phyloP scores from a whole-genome alignment of 2,888 invertebrate genomes.

The Petrolisthes cinctipes region DNA sequence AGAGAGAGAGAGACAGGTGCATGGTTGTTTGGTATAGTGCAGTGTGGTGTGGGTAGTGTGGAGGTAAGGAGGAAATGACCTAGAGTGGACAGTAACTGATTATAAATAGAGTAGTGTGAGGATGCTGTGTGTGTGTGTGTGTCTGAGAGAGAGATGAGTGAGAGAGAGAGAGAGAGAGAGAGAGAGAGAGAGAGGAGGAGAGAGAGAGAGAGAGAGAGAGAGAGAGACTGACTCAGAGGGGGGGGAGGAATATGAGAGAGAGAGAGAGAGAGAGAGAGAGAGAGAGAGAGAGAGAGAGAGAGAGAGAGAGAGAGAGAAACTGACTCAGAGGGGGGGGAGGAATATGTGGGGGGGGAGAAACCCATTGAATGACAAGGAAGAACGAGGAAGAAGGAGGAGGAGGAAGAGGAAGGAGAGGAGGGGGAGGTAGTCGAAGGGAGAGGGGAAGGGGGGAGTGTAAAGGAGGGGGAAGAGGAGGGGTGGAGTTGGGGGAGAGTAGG shows the following conservation, averaged over 20 bases:
- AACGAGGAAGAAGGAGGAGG: too few species aligned
- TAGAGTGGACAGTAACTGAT: background rate
- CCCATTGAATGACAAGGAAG: too few species aligned
- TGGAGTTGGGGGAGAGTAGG: too few species aligned
- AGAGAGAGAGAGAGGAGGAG: background rate
- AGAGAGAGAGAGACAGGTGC: background rate
- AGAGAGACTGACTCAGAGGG: background rate
- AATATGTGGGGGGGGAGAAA: too few species aligned
- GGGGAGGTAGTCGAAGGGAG: background rate
- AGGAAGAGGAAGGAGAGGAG: background rate
- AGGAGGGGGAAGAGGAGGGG: too few species aligned
- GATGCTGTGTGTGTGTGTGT: too few species aligned
- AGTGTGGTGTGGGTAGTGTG: background rate
- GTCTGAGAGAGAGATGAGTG: background rate
- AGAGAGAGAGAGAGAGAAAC: background rate
- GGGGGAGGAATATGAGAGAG: background rate
- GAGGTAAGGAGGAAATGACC: background rate
- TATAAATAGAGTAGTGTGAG: background rate
- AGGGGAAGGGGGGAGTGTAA: slow-evolving; percentile 2
- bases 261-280: background rate
- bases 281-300: background rate
- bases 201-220: background rate
- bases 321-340: too few species aligned
- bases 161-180: background rate
- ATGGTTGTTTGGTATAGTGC: background rate